phyloP scores from a whole-genome alignment of 2,888 invertebrate species.

The Synanthedon formicaeformis region DNA sequence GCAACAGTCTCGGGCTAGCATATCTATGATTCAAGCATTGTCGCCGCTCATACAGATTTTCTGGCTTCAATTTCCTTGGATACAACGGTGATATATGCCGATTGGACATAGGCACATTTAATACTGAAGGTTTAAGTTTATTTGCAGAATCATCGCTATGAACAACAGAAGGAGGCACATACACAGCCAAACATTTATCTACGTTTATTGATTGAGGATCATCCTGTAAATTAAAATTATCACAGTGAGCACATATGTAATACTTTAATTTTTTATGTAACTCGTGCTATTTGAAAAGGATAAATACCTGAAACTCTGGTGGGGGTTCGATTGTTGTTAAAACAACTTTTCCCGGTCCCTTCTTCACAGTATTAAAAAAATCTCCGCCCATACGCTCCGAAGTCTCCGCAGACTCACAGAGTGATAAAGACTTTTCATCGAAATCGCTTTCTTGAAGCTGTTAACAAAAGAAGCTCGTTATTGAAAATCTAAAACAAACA shows the following conservation, averaged over 20 bases:
- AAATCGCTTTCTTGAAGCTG: constrained; percentile 86
- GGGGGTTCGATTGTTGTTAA: constrained; percentile 83
- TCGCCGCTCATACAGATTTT: constrained; percentile 47
- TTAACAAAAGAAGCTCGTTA: constrained; percentile 13
- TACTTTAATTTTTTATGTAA: background rate
- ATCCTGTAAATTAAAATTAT: constrained; percentile 34
- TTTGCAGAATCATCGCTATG: constrained; percentile 23
- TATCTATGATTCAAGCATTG: constrained; percentile 55
- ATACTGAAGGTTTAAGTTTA: constrained; percentile 23
- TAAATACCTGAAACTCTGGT: constrained; percentile 80
- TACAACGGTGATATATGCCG: constrained; percentile 49
- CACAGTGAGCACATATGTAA: background rate
- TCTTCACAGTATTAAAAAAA: constrained; percentile 85
- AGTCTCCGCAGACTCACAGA: constrained; percentile 81
- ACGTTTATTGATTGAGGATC: constrained; percentile 28
- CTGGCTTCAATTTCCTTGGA: constrained; percentile 46
- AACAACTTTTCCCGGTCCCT: constrained; percentile 77
- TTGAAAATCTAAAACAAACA: background rate
- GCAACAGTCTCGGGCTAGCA: constrained; percentile 63
- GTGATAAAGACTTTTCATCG: constrained; percentile 81
- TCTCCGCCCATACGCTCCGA: constrained; percentile 84
- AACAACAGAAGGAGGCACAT: constrained; percentile 33
- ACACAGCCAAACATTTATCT: constrained; percentile 30
- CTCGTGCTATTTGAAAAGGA: background rate
- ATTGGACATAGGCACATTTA: constrained; percentile 29